Evolutionary conservation across 2,797 vertebrate species (phyloP), one percentile per base, ranked within the genome.

Genomic region (Rhabdomys pumilio): DNA sequence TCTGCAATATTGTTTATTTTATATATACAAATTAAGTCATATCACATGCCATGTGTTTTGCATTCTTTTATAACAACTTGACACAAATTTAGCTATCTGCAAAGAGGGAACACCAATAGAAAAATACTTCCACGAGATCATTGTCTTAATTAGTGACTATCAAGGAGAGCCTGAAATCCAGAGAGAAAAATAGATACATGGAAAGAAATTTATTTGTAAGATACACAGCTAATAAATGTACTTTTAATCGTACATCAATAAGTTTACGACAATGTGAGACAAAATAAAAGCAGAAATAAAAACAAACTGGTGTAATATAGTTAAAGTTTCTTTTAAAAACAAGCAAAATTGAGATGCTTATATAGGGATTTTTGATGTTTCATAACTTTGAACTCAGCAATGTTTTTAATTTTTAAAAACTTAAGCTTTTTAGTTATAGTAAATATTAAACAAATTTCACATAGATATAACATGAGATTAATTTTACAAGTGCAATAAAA

Each of bases 301-400:
- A 31, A 14, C 76, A 19, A 93, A 73, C 11, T 15, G 81, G 41
- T 85, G 65, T 14, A 57, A 6, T 24, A 7, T 38, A 17, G 8
- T 57, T 53, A 34, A 41, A 26, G 59, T 65, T 89, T 72, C 57
- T 59, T 80, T 69, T 22, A 80, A 94, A 89, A 57, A 57, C 29
- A 69, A 96, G 73, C 7, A 7, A 87, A 85, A 69, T 50, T 44
- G 2, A 93, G 90, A 83, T 1, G 17, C 63, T 22, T 34, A 0
- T 65, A 6, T 73, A 72, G 59, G 61, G 61, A 92, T 72, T 92
- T 90, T 79, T 96, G 17, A 67, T 83, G 89, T 34, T 34, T 55
- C 80, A 59, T 0, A 88, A 81, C 57, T 91, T 77, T 76, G 59
- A 95, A 10, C 20, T 90, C 89, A 34, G 47, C 59, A 53, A 94